These are phyloP conservation scores for Eriocheir sinensis DNA, from an alignment of 1,140 invertebrate species.

Conservation along the genomic window DNA sequence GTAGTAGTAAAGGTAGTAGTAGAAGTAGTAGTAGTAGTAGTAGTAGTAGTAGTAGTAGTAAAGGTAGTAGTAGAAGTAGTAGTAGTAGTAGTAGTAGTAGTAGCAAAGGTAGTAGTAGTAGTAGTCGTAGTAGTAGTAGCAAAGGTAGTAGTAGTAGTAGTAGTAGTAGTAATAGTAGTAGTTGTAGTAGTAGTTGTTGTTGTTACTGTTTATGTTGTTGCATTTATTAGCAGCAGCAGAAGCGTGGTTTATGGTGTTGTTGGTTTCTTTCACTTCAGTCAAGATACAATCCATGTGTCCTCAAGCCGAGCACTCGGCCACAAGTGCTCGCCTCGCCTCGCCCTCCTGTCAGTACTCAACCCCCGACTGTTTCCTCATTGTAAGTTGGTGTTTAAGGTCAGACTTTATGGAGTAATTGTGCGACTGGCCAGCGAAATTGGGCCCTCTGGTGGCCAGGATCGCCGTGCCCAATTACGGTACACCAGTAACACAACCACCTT, in stretches of 20 bases:
- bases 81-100: constrained; percentile 7
- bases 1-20: neutral
- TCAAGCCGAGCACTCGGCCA: neutral
- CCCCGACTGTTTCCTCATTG: constrained; percentile 32
- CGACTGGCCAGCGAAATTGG: neutral
- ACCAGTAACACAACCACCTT: neutral
- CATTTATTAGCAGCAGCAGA: no score
- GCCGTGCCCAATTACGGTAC: neutral
- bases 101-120: neutral
- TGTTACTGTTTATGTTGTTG: no score
- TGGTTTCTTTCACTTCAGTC: neutral
- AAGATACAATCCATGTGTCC: neutral
- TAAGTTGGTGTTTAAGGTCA: constrained; percentile 39
- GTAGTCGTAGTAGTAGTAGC: constrained; percentile 5
- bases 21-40: neutral
- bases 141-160: neutral
- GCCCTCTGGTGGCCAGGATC: neutral
- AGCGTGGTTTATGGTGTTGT: neutral
- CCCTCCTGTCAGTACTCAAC: neutral
- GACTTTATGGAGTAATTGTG: constrained; percentile 46
- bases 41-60: neutral
- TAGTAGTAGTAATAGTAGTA: neutral
- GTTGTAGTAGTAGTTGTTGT: no score
- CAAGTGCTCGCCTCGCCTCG: neutral
- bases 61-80: neutral